These are phyloP conservation scores for Tragopan temminckii DNA, from an alignment of 2,797 vertebrate species.

Conservation along the genomic window DNA sequence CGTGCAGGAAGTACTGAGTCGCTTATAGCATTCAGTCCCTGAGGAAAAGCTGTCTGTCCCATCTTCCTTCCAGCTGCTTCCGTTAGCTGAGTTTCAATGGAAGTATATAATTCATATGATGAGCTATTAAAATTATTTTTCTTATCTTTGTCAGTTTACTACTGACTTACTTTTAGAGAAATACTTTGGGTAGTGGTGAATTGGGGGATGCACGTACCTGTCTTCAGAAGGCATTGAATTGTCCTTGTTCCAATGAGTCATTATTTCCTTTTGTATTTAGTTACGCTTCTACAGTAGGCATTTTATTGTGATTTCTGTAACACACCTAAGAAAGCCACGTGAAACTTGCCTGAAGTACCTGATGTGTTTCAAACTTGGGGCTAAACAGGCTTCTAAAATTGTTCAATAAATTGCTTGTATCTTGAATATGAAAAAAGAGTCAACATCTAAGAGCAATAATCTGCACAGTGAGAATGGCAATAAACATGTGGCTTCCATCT, in stretches of 20 bases:
- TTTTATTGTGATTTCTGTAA: slow-evolving; percentile 8
- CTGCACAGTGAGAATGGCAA: not conserved
- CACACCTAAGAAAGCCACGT: not conserved
- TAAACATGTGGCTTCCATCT: not conserved
- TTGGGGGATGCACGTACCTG: not conserved
- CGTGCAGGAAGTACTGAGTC: not conserved
- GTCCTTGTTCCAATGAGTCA: not conserved
- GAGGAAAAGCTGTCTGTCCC: not conserved
- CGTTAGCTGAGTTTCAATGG: not conserved
- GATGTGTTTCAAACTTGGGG: not conserved
- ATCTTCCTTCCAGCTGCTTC: not conserved
- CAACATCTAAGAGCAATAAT: not conserved
- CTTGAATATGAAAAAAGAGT: not conserved
- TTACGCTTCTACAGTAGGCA: not conserved
- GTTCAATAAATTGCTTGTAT: not conserved
- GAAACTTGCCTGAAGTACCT: not conserved
- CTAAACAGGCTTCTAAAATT: not conserved
- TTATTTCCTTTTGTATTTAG: not conserved
- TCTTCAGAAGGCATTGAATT: not conserved
- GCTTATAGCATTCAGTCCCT: not conserved
- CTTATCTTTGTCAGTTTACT: not conserved
- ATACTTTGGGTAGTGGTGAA: not conserved
- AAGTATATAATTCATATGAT: not conserved
- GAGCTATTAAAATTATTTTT: slow-evolving; percentile 31
- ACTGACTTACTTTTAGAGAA: slow-evolving; percentile 15